Evolutionary conservation across 2,888 invertebrate genomes (phyloP).

Genomic region (Oscheius sp.): DNA sequence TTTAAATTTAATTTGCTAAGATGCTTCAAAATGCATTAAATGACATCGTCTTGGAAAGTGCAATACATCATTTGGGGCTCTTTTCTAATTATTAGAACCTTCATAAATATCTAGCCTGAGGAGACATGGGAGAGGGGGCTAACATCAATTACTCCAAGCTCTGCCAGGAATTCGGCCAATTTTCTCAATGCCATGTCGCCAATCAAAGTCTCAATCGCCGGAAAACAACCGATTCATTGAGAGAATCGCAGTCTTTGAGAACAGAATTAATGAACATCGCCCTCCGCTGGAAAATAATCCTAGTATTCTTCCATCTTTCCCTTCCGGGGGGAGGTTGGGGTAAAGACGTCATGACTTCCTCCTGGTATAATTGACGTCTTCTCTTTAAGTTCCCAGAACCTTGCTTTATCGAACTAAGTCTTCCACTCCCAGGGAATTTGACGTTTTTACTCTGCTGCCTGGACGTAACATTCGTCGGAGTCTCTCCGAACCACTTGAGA

Average conservation of each 20-base stretch:
- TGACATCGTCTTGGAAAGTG: no score
- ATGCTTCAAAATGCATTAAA: no score
- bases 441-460: slow-evolving; percentile 21
- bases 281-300: not conserved
- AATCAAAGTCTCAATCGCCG: slow-evolving; percentile 24
- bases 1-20: no score
- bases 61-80: not conserved
- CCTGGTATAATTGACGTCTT: not conserved
- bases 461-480: slow-evolving; percentile 21
- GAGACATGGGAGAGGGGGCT: not conserved
- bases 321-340: no score
- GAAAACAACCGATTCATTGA: slow-evolving; percentile 13
- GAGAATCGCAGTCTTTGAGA: not conserved
- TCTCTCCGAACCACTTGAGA: slow-evolving; percentile 25
- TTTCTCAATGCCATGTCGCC: slow-evolving; percentile 1
- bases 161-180: slow-evolving; percentile 16
- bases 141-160: slow-evolving; percentile 3
- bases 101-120: slow-evolving; percentile 8
- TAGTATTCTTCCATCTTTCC: not conserved
- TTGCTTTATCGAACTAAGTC: slow-evolving; percentile 23
- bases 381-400: slow-evolving; percentile 5
- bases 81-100: not conserved
- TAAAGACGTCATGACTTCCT: no score
- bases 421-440: slow-evolving; percentile 25
- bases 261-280: slow-evolving; percentile 10